Percentiles rank a stretch among this genome's conserved stretches.
Conservation (phyloP, 2,888 invertebrate genomes). For the Apotomis capreana region DNA sequence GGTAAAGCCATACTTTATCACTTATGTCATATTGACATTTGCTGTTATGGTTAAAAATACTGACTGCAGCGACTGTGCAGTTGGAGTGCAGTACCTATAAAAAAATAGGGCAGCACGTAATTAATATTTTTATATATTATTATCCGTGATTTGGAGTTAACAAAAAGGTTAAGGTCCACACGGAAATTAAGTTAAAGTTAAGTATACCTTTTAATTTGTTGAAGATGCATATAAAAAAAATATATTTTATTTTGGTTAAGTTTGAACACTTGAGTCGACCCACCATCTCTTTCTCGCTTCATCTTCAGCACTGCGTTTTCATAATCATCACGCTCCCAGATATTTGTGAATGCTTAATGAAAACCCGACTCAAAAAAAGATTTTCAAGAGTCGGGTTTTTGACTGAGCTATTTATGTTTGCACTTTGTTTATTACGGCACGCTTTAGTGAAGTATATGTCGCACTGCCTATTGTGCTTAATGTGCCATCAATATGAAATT, state of each 20-base stretch:
- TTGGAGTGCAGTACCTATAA: too few relatives aligned
- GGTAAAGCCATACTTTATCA: too few relatives aligned
- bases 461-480: neutral
- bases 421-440: neutral
- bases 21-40: too few relatives aligned
- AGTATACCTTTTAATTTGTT: too few relatives aligned
- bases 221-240: too few relatives aligned
- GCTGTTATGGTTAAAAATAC: too few relatives aligned
- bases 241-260: neutral
- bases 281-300: constrained; percentile 52
- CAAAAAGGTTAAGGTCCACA: too few relatives aligned
- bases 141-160: too few relatives aligned
- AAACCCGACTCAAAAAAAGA: neutral
- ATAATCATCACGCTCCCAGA: constrained; percentile 77
- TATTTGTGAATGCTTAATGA: neutral
- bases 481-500: neutral
- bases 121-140: too few relatives aligned
- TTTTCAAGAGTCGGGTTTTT: neutral
- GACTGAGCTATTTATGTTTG: neutral
- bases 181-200: too few relatives aligned
- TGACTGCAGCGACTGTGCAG: too few relatives aligned
- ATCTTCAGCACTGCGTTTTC: constrained; percentile 70
- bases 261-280: constrained; percentile 55
- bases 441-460: constrained; percentile 7
- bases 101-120: too few relatives aligned